Evolutionary conservation across 37 sponge, comb jelly and placozoan genomes (phyloP).

Genomic region (Aphrocallistes beatrix): DNA sequence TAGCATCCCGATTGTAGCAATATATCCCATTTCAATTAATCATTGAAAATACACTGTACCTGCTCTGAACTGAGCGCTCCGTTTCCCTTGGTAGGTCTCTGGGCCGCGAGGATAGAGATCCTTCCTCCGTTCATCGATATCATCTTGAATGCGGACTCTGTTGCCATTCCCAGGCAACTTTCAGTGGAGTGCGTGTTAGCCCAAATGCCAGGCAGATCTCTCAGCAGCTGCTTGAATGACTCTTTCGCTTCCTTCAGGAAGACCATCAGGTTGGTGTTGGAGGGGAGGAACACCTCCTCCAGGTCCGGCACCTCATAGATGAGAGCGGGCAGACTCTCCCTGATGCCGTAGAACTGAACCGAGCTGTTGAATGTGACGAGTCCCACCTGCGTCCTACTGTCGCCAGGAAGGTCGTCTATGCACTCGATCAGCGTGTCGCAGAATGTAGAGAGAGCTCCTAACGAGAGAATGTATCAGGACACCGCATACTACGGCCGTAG

Average conservation of each 20-base stretch:
- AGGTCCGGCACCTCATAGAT: conserved; percentile 10
- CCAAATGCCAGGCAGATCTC: conserved; percentile 78
- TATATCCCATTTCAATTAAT: too few species aligned
- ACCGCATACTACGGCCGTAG: too few species aligned
- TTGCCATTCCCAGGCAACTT: conserved; percentile 73
- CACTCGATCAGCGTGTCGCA: conserved; percentile 58
- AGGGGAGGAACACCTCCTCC: conserved; percentile 78
- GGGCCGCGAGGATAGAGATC: background rate
- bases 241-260: conserved; percentile 76
- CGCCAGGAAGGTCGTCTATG: conserved; percentile 69
- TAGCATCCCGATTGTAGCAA: too few species aligned
- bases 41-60: too few species aligned
- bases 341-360: conserved; percentile 85
- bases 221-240: conserved; percentile 55
- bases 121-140: background rate
- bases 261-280: conserved; percentile 73
- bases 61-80: background rate
- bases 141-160: conserved; percentile 64
- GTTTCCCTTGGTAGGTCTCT: background rate
- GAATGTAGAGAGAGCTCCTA: conserved; percentile 50
- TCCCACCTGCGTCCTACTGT: conserved; percentile 77
- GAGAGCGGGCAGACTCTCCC: conserved; percentile 24
- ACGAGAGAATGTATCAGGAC: too few species aligned
- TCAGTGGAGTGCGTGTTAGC: conserved; percentile 37
- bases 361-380: conserved; percentile 63